phyloP scores from a whole-genome alignment of 1,140 invertebrate species.

The Condylostylus longicornis region DNA sequence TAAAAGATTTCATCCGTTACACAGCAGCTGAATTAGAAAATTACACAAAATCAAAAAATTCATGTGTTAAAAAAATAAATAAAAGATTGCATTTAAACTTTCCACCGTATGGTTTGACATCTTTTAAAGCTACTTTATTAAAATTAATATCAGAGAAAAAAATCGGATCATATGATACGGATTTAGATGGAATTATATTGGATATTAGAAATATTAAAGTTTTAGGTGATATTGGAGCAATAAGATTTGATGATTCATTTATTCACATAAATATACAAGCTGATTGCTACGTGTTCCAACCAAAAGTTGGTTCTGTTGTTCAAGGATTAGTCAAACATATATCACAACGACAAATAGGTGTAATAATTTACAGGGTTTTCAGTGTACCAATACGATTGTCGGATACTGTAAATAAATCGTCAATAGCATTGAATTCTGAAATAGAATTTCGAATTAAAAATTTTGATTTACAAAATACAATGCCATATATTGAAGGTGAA shows the following conservation, averaged over 20 bases:
- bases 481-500: conserved; percentile 30
- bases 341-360: conserved; percentile 20
- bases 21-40: conserved; percentile 19
- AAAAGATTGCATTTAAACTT: conserved; percentile 35
- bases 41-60: conserved; percentile 32
- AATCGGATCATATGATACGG: conserved; percentile 31
- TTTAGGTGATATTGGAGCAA: conserved; percentile 27
- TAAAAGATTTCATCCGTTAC: too few species aligned
- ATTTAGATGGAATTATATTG: conserved; percentile 39
- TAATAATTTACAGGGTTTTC: conserved; percentile 28
- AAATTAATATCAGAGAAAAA: conserved; percentile 29
- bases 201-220: conserved; percentile 43
- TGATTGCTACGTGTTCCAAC: conserved; percentile 44
- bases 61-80: conserved; percentile 35
- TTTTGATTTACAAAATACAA: conserved; percentile 21
- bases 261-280: conserved; percentile 39
- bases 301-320: conserved; percentile 31
- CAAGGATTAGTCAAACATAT: conserved; percentile 30
- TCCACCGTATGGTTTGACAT: conserved; percentile 37
- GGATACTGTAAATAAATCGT: conserved; percentile 12
- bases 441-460: conserved; percentile 26
- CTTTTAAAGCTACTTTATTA: conserved; percentile 32
- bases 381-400: conserved; percentile 24
- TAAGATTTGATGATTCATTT: conserved; percentile 34
- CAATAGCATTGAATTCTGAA: conserved; percentile 20